A percentile compares a stretch with the other conserved stretches of the same genome.
Evolutionary conservation across 2,113 vertebrate species (phyloP).

Genomic region (Clinocottus analis): DNA sequence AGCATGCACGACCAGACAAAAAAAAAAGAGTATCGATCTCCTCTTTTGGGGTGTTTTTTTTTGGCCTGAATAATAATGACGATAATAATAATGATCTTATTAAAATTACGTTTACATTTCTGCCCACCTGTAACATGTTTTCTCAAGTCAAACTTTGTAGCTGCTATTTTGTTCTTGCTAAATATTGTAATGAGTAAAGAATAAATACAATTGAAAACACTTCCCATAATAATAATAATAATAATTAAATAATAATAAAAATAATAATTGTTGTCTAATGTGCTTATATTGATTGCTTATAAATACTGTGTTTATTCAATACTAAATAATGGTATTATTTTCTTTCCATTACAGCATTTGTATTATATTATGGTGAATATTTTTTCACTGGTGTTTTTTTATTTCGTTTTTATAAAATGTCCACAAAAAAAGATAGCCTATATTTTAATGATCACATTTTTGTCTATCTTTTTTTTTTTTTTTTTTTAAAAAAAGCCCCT

Average conservation of each 20-base stretch:
- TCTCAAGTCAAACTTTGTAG: background rate
- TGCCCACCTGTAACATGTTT: constrained; percentile 9
- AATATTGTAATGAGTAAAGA: background rate
- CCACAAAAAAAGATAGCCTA: too few relatives aligned
- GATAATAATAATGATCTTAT: constrained; percentile 1
- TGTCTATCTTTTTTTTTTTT: background rate
- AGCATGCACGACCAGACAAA: background rate
- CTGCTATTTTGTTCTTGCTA: background rate
- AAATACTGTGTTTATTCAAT: background rate
- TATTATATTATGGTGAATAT: background rate
- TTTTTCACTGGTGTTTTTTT: background rate
- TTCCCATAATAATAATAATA: background rate
- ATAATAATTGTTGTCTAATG: background rate
- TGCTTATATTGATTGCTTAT: background rate
- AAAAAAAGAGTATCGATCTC: background rate
- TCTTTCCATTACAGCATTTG: background rate
- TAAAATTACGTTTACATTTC: background rate
- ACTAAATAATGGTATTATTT: background rate
- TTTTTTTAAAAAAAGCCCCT: background rate
- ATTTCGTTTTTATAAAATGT: too few relatives aligned
- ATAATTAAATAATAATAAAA: too few relatives aligned
- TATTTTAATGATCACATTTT: background rate
- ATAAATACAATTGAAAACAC: background rate
- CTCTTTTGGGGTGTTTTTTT: background rate
- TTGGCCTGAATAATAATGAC: background rate